Percentiles rank a stretch among this genome's conserved stretches.
phyloP scores from a whole-genome alignment of 1,140 invertebrate genomes.

The Drosophila quadrilineata region DNA sequence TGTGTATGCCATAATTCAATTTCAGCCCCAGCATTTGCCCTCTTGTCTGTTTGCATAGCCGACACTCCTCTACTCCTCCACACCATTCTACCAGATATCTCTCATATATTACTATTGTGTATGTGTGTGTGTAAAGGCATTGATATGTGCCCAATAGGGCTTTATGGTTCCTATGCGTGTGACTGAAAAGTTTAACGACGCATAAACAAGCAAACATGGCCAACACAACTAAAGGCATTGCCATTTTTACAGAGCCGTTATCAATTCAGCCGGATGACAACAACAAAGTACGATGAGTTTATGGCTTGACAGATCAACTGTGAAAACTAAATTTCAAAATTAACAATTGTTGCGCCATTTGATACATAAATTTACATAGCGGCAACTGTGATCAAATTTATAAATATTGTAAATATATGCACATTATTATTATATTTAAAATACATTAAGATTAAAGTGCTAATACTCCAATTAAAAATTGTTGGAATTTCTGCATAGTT shows the following conservation, averaged over 20 bases:
- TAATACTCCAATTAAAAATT: too few relatives aligned
- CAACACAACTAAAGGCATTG: conserved; percentile 52
- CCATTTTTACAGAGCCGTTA: conserved; percentile 51
- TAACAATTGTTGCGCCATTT: not conserved
- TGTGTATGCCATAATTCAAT: conserved; percentile 68
- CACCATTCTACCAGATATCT: not conserved
- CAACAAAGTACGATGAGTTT: conserved; percentile 5
- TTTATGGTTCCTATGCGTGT: conserved; percentile 55
- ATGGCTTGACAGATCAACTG: not conserved
- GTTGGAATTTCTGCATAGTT: too few relatives aligned
- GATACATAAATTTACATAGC: not conserved
- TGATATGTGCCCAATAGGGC: conserved; percentile 60
- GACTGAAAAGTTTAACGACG: conserved; percentile 75
- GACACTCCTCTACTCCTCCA: too few relatives aligned
- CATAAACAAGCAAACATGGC: conserved; percentile 75
- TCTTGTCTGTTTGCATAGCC: conserved; percentile 30
- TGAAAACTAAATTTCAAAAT: not conserved
- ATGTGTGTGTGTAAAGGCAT: too few relatives aligned
- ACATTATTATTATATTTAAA: too few relatives aligned
- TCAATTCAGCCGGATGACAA: conserved; percentile 42
- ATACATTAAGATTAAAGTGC: too few relatives aligned
- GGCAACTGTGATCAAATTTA: too few relatives aligned
- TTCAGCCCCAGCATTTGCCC: conserved; percentile 46
- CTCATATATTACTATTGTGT: too few relatives aligned
- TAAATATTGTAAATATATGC: too few relatives aligned